Conservation (phyloP, 2,797 vertebrate species). For the Lutjanus campechanus region DNA sequence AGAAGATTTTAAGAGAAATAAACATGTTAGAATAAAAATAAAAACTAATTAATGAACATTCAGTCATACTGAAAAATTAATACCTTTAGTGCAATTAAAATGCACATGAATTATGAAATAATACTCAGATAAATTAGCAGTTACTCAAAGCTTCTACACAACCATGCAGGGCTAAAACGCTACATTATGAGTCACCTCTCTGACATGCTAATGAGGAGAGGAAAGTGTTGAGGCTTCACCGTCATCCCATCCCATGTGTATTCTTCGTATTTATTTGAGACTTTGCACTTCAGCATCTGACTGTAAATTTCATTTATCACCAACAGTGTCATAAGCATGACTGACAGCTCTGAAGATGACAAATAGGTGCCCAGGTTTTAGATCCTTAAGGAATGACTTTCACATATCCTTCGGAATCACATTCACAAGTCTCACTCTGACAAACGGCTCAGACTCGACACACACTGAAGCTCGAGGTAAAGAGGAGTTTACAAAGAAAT, state of each 20-base stretch:
- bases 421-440: constrained; percentile 7
- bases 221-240: constrained; percentile 5
- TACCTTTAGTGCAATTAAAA: constrained; percentile 3
- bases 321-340: constrained; percentile 48
- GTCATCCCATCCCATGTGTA: constrained; percentile 5
- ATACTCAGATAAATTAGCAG: constrained; percentile 6
- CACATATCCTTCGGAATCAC: constrained; percentile 37
- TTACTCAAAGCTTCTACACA: constrained; percentile 21
- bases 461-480: constrained; percentile 6
- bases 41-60: background rate
- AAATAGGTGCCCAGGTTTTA: constrained; percentile 33
- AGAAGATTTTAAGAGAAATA: constrained; percentile 21
- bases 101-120: constrained; percentile 12
- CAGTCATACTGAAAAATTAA: background rate
- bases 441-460: constrained; percentile 4
- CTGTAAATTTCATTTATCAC: constrained; percentile 43
- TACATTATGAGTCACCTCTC: constrained; percentile 35
- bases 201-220: constrained; percentile 37
- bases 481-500: constrained; percentile 8
- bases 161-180: background rate
- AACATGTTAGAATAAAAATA: background rate
- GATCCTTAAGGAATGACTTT: constrained; percentile 51
- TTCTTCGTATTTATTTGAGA: background rate
- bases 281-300: constrained; percentile 32
- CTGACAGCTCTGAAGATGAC: constrained; percentile 54